Evolutionary conservation across 1,140 invertebrate species (phyloP), one percentile per base, ranked within the genome.

Genomic region (Eriocheir sinensis): DNA sequence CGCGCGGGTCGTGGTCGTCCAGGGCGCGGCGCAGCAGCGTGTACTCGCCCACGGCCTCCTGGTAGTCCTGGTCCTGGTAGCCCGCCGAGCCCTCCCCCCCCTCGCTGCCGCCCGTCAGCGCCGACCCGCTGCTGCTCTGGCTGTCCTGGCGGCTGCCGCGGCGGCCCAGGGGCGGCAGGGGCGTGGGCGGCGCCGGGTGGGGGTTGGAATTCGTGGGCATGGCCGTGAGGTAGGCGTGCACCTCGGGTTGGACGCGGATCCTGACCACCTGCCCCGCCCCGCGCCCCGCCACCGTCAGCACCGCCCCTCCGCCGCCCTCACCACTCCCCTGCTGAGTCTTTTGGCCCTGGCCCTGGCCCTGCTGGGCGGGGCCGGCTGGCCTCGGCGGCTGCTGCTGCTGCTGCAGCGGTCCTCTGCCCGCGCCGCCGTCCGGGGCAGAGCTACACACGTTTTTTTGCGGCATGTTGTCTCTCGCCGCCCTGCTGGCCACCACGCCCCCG

Each of bases 51-150:
- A 96, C 95, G 17, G 95, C 95, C 72, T 95, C 93, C 41, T 94
- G 85, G 88, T 96, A 96, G 80, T 96, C 95, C 34, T 96, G 95
- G 27, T 96, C 95, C 32, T 96, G 95, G 85, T 96, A 96, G 32
- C 95, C 95, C 4, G 93, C 91, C 27, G 95, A 95, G 4, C 95
- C 95, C 88, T 96, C 95, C 81, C 95, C 95, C 48, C 95, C 94
- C 30, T 95, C 95, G 30, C 95, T 95, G 32, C 95, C 95, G 12
- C 91, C 95, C 48, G 95, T 96, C 60, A 96, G 89, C 21, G 93
- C 95, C 41, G 95, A 96, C n/a, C 94, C 95, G n/a, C 95, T 94
- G 81, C 92, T 94, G 89, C 95, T 96, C 89, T 96, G 94, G 53
- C 94, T 95, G 60, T 94, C 94, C 32, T 94, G 95, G 91, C 94